Evolutionary conservation across 2,888 invertebrate genomes (phyloP), one percentile per base, ranked within the genome.

Genomic region (Tolmerus cingulatus): DNA sequence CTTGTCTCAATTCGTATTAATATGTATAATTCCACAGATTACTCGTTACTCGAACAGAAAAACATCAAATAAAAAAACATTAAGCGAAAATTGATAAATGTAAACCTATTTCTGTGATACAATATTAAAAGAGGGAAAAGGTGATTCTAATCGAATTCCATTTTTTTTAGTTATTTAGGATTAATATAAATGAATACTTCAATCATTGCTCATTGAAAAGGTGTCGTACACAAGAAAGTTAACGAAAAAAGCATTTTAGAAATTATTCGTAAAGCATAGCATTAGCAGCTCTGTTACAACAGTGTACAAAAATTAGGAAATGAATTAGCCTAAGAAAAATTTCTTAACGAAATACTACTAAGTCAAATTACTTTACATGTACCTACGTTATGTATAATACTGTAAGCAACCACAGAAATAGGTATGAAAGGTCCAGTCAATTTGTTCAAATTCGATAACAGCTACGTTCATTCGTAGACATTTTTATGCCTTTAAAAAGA

Each of bases 361-460:
- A 66, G 66, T 66, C 66, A 66, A 74, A 85, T 85, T 85, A 82
- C 82, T 87, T 57, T 37, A 23, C 81, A 77, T 57, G 84, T 76
- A 74, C 78, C 74, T 86, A 87, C 85, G 81, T 77, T 87, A 87
- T 66, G 12, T 85, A 85, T 82, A 85, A 74, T 85, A 85, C 43
- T 74, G 85, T 85, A 85, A 85, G 74, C 85, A 85, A 85, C 85
- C 85, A 85, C 85, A 85, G 85, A 85, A 85, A 85, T 85, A 85
- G 85, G 85, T 85, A 85, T 43, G 74, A 27, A 19, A 66, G 46
- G 34, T 85, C 85, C 85, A 37, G 43, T 85, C 74, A 74, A 74
- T 85, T 85, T 74, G 74, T 46, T 85, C 85, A 85, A 85, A 85
- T 74, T 85, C 85, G 85, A 85, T 85, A 74, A 85, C 85, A 30